Percentiles rank a stretch among this genome's conserved stretches.
Evolutionary conservation across 2,888 invertebrate genomes (phyloP).

Genomic region (Ashinkailepas kermadecensis): DNA sequence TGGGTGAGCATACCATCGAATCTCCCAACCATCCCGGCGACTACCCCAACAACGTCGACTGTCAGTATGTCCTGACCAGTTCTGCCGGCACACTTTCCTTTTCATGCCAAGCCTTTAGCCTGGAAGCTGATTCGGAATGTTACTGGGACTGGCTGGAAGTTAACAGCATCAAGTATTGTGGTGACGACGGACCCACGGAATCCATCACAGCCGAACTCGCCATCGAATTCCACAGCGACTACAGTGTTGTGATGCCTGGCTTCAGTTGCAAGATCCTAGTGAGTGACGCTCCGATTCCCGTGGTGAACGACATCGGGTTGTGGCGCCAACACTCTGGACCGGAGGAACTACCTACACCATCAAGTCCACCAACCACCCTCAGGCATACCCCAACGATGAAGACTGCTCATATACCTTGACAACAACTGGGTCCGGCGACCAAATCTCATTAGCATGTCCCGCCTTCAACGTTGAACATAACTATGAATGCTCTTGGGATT

Average conservation of each 20-base stretch:
- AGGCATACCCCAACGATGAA: background rate
- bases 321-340: background rate
- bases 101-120: background rate
- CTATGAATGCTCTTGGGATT: background rate
- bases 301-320: background rate
- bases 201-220: background rate
- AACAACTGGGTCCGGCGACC: background rate
- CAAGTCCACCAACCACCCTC: background rate
- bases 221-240: background rate
- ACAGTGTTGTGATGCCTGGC: background rate
- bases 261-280: background rate
- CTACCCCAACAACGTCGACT: background rate
- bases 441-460: background rate
- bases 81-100: background rate
- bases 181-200: background rate
- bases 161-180: background rate
- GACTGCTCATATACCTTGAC: background rate
- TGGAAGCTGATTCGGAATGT: background rate
- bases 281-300: background rate
- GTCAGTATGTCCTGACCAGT: background rate
- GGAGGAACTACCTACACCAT: background rate
- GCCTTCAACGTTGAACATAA: background rate
- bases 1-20: too few relatives aligned
- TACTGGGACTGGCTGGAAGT: background rate
- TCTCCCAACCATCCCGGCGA: too few relatives aligned